These are phyloP conservation scores for Choloepus didactylus DNA, from an alignment of 2,797 vertebrate species.

Conservation along the genomic window DNA sequence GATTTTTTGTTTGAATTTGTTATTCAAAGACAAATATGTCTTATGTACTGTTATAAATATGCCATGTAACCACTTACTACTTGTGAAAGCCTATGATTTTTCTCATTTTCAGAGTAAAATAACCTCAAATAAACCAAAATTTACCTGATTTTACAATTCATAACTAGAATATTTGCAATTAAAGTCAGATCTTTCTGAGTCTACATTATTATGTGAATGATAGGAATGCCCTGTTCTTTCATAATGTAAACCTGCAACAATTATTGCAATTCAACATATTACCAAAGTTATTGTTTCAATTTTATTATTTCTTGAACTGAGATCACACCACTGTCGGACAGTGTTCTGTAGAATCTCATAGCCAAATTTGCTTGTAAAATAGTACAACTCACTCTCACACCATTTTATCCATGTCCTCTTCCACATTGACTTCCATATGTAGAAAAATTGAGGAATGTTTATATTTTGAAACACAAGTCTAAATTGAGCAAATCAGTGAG, in stretches of 20 bases:
- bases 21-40: too few relatives aligned
- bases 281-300: accelerated
- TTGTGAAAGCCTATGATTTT: too few relatives aligned
- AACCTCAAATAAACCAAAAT: background rate
- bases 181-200: background rate
- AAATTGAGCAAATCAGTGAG: background rate
- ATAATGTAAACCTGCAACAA: background rate
- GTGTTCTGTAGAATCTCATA: background rate
- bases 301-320: background rate
- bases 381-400: background rate
- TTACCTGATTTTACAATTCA: background rate
- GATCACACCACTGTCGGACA: background rate
- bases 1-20: too few relatives aligned
- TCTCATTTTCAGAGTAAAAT: background rate
- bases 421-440: background rate
- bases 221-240: background rate
- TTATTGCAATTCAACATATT: accelerated
- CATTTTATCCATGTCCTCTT: background rate
- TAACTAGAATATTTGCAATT: background rate
- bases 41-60: too few relatives aligned
- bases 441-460: background rate
- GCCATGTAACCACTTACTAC: too few relatives aligned
- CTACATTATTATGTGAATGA: background rate
- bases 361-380: background rate
- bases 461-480: background rate